phyloP scores from a whole-genome alignment of 2,113 vertebrate species.

The Pyrgilauda ruficollis region DNA sequence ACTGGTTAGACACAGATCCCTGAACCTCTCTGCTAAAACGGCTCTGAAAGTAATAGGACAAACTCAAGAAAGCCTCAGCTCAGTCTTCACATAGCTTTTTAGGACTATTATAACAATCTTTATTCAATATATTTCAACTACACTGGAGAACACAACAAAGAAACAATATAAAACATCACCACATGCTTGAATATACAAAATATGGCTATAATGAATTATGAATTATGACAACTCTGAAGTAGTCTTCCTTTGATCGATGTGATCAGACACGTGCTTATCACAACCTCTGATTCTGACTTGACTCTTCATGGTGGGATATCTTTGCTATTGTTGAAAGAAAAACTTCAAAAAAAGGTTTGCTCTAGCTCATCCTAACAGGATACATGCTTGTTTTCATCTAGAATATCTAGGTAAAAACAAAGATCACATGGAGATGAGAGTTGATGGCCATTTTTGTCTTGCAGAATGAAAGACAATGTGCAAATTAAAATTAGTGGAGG shows the following conservation, averaged over 20 bases:
- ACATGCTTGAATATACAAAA: neutral
- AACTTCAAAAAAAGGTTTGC: neutral
- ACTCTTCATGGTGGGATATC: neutral
- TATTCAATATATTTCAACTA: neutral
- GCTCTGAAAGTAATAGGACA: neutral
- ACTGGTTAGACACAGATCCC: neutral
- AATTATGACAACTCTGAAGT: neutral
- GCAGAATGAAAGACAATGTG: neutral
- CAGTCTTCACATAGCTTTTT: neutral
- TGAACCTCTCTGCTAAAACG: accelerated
- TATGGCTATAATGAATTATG: neutral
- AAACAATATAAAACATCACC: neutral
- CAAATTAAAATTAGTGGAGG: neutral
- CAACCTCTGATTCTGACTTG: neutral
- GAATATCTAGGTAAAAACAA: neutral
- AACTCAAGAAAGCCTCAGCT: neutral
- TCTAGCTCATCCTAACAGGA: neutral
- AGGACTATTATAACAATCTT: neutral
- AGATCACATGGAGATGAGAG: neutral
- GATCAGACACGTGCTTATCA: neutral
- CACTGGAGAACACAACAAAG: neutral
- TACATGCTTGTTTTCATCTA: neutral
- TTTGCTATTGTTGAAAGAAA: neutral
- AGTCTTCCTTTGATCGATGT: neutral
- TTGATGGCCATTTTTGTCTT: neutral